phyloP scores from a whole-genome alignment of 2,888 invertebrate species.

The Phyllotreta cruciferae region DNA sequence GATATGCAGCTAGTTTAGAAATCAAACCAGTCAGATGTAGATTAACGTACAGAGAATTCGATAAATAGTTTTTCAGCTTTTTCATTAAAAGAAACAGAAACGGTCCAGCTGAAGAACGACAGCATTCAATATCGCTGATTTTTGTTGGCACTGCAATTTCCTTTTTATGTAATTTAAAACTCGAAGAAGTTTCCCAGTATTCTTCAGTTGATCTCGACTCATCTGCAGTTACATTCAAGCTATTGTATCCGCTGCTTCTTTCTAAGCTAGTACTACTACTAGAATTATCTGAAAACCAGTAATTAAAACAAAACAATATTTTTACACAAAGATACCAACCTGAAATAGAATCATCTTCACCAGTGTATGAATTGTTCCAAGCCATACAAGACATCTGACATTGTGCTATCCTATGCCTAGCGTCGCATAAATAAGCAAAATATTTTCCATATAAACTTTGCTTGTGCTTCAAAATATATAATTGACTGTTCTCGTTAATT shows the following conservation, averaged over 20 bases:
- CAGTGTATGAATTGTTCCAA: constrained; percentile 85
- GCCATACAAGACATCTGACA: constrained; percentile 76
- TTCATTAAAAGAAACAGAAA: constrained; percentile 82
- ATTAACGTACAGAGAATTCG: constrained; percentile 85
- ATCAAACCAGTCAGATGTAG: constrained; percentile 87
- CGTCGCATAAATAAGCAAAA: constrained; percentile 87
- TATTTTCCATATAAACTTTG: constrained; percentile 81
- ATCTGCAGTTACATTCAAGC: constrained; percentile 67
- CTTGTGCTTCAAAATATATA: constrained; percentile 64
- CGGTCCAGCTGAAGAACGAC: constrained; percentile 68
- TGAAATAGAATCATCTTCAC: constrained; percentile 57
- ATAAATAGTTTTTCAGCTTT: constrained; percentile 83
- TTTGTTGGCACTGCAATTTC: constrained; percentile 39
- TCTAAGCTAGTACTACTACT: constrained; percentile 77
- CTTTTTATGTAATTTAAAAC: constrained; percentile 37
- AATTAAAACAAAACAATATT: not conserved
- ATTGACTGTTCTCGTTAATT: constrained; percentile 54
- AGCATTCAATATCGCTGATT: constrained; percentile 61
- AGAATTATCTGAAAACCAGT: constrained; percentile 51
- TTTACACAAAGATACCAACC: constrained; percentile 30
- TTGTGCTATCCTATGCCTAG: constrained; percentile 77
- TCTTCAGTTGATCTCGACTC: constrained; percentile 59
- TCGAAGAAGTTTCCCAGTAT: constrained; percentile 57
- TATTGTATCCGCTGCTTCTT: constrained; percentile 82
- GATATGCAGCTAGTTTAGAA: constrained; percentile 84